A percentile compares a stretch with the other conserved stretches of the same genome.
These are phyloP conservation scores for Ips typographus DNA, from an alignment of 1,140 invertebrate species.

Conservation along the genomic window DNA sequence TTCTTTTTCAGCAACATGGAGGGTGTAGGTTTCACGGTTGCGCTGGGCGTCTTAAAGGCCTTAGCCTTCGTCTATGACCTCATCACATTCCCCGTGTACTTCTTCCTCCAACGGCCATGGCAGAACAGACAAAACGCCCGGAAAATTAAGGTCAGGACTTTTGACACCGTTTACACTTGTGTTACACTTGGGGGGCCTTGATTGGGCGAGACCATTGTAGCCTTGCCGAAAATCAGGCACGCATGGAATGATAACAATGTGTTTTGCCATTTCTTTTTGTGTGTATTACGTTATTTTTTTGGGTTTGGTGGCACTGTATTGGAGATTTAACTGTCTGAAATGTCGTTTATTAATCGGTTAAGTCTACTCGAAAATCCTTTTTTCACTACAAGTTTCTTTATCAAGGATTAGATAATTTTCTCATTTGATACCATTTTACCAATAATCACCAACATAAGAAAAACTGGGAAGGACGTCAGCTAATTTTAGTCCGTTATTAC, in stretches of 20 bases:
- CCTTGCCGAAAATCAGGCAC: neutral
- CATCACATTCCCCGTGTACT: constrained; percentile 86
- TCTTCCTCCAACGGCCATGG: constrained; percentile 86
- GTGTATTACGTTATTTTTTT: too few species aligned
- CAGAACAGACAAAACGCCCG: constrained; percentile 71
- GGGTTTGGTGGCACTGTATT: too few species aligned
- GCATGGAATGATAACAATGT: neutral
- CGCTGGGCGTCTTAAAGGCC: constrained; percentile 72
- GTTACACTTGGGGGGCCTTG: neutral
- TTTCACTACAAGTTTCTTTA: too few species aligned
- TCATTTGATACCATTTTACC: too few species aligned
- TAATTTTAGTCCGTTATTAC: too few species aligned
- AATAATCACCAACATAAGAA: too few species aligned
- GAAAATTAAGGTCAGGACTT: constrained; percentile 68
- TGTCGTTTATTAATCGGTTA: too few species aligned
- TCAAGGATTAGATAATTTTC: too few species aligned
- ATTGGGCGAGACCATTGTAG: neutral
- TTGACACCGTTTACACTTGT: neutral
- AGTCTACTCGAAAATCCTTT: too few species aligned
- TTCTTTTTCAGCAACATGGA: constrained; percentile 68
- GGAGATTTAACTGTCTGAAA: too few species aligned
- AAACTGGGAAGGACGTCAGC: too few species aligned
- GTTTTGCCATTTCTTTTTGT: too few species aligned
- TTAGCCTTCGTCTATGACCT: constrained; percentile 84
- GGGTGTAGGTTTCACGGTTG: constrained; percentile 73